Evolutionary conservation across 2,113 vertebrate species (phyloP), one percentile per base, ranked within the genome.

Genomic region (Strix aluco): DNA sequence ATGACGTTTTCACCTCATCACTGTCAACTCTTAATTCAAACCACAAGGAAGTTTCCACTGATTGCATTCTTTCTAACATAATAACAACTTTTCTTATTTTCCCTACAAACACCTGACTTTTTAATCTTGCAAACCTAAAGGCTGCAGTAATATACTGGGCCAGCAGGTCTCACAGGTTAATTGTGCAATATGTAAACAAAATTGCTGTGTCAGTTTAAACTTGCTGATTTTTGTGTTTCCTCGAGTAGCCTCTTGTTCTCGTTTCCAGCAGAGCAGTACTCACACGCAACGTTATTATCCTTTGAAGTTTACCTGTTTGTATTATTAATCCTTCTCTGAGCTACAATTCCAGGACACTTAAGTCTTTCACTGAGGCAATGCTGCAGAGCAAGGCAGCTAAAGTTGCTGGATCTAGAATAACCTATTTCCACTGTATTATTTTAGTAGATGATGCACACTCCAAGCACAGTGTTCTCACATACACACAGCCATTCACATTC

Each of bases 181-280:
- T 94, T 95, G 89, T 67, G 87, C 93, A 96, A 97, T 80, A 94
- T 5, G 78, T 82, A 92, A 95, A 96, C 91, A 94, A 85, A 92
- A 94, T 86, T 80, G 66, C 70, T 32, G 15, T 20, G 70, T 77
- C 81, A 88, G 16, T 51, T 95, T 70, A 73, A 96, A 83, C n/a
- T 83, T 85, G 92, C 83, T 85, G 54, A 65, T 78, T 75, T 93
- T 78, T 88, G 79, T 32, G 29, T 88, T 93, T 90, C 85, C 85
- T 85, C 12, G 2, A 95, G 90, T 88, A 88, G 88, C 88, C 79
- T 96, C 93, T 83, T 72, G 70, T 44, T 97, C 92, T 91, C 2
- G 0, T 74, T 93, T 90, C 46, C 75, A 90, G 72, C 67, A 88
- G 46, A 88, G 92, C 88, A 88, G 26, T 34, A 77, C 79, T 90